A percentile compares a stretch with the other conserved stretches of the same genome.
phyloP scores from a whole-genome alignment of 2,888 invertebrate genomes.

The Antheraea yamamai region DNA sequence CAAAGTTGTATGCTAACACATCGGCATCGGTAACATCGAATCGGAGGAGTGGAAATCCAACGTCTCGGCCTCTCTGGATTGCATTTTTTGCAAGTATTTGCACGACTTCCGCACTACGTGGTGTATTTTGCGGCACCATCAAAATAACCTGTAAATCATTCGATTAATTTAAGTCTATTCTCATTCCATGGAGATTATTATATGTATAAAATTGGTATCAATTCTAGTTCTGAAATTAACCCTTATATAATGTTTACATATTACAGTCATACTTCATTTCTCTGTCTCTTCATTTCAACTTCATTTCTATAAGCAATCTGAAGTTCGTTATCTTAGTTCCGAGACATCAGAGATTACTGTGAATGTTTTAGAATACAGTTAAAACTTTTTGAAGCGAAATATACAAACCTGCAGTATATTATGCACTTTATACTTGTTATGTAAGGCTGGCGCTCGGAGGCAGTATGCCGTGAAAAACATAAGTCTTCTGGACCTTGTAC shows the following conservation, averaged over 20 bases:
- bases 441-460: slow-evolving; percentile 63
- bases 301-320: not conserved
- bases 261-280: too few species aligned
- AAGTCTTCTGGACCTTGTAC: slow-evolving; percentile 53
- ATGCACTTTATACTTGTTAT: slow-evolving; percentile 67
- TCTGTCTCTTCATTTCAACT: too few species aligned
- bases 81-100: slow-evolving; percentile 57
- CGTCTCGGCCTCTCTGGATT: slow-evolving; percentile 62
- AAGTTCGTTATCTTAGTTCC: not conserved
- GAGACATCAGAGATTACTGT: too few species aligned
- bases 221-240: not conserved
- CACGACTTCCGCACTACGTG: slow-evolving; percentile 53
- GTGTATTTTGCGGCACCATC: slow-evolving; percentile 56
- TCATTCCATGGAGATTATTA: too few species aligned
- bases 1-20: slow-evolving; percentile 49
- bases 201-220: too few species aligned
- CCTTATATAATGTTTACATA: not conserved
- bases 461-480: slow-evolving; percentile 70
- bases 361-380: too few species aligned
- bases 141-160: slow-evolving; percentile 55
- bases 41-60: slow-evolving; percentile 60
- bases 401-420: slow-evolving; percentile 63
- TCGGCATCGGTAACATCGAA: slow-evolving; percentile 61
- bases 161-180: not conserved
- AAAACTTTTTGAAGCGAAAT: not conserved